Conservation (phyloP, 2,113 vertebrate species). For the Mungos mungo region DNA sequence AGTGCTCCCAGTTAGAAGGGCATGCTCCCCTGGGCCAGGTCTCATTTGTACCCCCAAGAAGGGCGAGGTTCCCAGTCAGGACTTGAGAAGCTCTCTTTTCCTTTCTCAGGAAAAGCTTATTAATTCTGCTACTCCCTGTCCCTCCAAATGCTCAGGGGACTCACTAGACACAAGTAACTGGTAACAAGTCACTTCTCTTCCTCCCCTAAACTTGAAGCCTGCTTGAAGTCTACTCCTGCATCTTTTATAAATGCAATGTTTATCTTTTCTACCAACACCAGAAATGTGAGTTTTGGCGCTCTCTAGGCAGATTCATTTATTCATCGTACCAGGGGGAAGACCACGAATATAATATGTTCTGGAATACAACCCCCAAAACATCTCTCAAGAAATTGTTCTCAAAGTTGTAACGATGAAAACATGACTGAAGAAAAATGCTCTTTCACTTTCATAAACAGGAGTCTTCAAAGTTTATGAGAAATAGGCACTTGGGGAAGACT, state of each 20-base stretch:
- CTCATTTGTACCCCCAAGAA: background rate
- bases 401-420: conserved; percentile 31
- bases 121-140: background rate
- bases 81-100: background rate
- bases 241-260: conserved; percentile 8
- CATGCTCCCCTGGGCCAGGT: background rate
- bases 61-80: background rate
- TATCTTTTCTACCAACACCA: conserved; percentile 44
- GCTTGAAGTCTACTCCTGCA: background rate
- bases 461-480: conserved; percentile 55
- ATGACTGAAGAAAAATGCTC: conserved; percentile 37
- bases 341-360: conserved; percentile 41
- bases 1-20: too few relatives aligned
- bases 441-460: conserved; percentile 57
- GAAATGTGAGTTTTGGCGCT: background rate
- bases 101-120: background rate
- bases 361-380: conserved; percentile 56
- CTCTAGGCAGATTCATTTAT: conserved; percentile 48
- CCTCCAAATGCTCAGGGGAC: background rate
- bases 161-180: background rate
- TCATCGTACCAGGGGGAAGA: conserved; percentile 28
- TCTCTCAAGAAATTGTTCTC: conserved; percentile 62
- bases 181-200: background rate
- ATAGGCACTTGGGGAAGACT: background rate
- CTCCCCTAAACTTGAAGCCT: background rate